Conservation (phyloP, 2,797 vertebrate genomes). For the Pseudomugil gertrudae region DNA sequence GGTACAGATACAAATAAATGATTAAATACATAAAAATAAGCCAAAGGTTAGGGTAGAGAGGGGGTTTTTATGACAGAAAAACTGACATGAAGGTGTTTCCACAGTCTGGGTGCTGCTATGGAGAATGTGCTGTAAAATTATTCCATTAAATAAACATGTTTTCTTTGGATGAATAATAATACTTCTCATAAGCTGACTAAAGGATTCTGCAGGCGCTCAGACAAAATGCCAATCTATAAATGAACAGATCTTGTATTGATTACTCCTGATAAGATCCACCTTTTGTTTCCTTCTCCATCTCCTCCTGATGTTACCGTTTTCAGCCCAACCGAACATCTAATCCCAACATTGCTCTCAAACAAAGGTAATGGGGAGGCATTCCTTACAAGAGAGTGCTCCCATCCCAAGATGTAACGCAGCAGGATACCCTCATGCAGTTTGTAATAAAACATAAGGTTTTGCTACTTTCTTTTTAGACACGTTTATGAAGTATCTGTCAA, state of each 20-base stretch:
- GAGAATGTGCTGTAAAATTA: no score
- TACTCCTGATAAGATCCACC: neutral
- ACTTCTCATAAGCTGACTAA: neutral
- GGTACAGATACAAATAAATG: no score
- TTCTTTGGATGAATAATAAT: neutral
- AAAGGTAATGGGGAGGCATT: neutral
- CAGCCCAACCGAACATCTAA: neutral
- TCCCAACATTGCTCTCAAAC: neutral
- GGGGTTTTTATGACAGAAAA: no score
- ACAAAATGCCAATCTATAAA: neutral
- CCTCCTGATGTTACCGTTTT: neutral
- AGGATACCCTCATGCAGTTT: neutral
- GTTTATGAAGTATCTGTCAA: neutral
- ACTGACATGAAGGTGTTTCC: no score
- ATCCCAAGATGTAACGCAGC: neutral
- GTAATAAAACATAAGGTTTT: neutral
- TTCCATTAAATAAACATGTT: no score
- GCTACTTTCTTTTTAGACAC: neutral
- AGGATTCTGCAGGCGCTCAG: neutral
- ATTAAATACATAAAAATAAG: no score
- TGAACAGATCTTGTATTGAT: neutral
- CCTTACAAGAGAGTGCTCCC: no score
- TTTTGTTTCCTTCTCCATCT: neutral
- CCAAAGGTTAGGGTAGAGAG: no score
- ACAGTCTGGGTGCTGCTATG: no score